Conservation (phyloP, 2,888 invertebrate genomes). For the Macrophya alboannulata region DNA sequence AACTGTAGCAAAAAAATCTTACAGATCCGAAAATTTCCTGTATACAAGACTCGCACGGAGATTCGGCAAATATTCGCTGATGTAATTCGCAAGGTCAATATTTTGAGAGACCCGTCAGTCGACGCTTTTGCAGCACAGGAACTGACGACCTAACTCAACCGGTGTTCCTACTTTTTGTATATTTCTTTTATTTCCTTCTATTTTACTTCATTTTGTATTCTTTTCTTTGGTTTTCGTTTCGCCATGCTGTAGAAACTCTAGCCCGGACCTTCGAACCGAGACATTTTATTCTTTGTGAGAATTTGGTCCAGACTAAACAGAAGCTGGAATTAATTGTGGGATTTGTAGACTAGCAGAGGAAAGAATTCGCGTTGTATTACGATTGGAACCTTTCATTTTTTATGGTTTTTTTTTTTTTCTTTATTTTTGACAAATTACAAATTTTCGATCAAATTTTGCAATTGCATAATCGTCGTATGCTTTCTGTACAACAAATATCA, state of each 20-base stretch:
- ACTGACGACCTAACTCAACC: neutral
- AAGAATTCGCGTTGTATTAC: neutral
- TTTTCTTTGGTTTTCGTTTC: neutral
- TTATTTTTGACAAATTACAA: neutral
- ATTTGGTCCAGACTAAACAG: neutral
- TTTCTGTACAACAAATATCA: neutral
- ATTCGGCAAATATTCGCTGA: conserved; percentile 60
- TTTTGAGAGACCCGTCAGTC: conserved; percentile 21
- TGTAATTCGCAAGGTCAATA: conserved; percentile 58
- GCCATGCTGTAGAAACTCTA: neutral
- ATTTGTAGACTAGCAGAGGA: no score
- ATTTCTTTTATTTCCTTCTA: neutral
- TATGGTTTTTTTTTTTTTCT: neutral
- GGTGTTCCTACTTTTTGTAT: neutral
- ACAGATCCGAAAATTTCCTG: neutral
- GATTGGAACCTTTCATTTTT: neutral
- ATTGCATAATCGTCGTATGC: neutral
- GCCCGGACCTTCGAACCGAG: neutral
- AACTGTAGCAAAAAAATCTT: neutral
- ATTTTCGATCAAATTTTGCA: neutral
- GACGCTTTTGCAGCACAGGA: neutral
- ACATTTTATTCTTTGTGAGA: neutral
- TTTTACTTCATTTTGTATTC: neutral
- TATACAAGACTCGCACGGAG: neutral
- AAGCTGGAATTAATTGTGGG: neutral